Percentiles rank a stretch among this genome's conserved stretches.
phyloP scores from a whole-genome alignment of 2,888 invertebrate species.

The Protophormia terraenovae region DNA sequence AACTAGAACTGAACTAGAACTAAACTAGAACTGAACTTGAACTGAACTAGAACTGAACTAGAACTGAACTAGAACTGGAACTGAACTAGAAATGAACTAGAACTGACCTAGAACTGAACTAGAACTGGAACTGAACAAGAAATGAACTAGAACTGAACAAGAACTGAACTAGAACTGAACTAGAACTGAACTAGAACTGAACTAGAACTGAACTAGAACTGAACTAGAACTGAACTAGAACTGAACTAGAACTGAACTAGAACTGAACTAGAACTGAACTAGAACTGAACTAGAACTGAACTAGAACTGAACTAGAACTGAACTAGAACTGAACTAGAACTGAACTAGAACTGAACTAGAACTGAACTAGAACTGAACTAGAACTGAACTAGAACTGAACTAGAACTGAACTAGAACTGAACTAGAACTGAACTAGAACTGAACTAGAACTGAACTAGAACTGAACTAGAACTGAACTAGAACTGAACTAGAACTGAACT shows the following conservation, averaged over 20 bases:
- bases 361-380: slow-evolving; percentile 73
- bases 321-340: too few relatives aligned
- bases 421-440: background rate
- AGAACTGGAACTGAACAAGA: background rate
- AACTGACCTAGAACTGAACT: background rate
- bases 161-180: background rate
- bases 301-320: too few relatives aligned
- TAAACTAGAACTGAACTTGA: background rate
- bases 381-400: background rate
- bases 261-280: too few relatives aligned
- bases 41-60: background rate
- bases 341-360: too few relatives aligned
- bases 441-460: background rate
- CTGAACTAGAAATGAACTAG: background rate
- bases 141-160: background rate
- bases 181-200: background rate
- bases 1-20: background rate
- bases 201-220: background rate
- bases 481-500: background rate
- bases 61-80: background rate
- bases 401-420: background rate
- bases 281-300: too few relatives aligned
- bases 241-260: too few relatives aligned
- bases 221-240: background rate
- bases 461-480: background rate